Conservation (phyloP, 2,797 vertebrate genomes). For the Euphonia xanthogaster region DNA sequence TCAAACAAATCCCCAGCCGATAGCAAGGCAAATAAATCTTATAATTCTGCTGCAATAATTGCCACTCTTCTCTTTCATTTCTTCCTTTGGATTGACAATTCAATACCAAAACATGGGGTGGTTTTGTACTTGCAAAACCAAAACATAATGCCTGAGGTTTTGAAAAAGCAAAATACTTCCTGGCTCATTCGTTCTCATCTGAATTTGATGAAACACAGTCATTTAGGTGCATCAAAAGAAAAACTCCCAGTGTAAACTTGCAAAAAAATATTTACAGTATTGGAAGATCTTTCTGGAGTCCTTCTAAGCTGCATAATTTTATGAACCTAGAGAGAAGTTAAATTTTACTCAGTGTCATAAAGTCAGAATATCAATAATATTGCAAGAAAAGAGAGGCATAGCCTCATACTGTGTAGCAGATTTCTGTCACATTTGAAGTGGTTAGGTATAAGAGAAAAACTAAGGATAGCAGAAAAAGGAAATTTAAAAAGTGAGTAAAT, state of each 20-base stretch:
- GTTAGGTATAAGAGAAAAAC: neutral
- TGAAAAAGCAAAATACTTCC: neutral
- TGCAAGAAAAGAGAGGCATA: neutral
- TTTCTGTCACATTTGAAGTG: neutral
- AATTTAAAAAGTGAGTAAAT: neutral
- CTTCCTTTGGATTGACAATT: neutral
- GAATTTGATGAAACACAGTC: neutral
- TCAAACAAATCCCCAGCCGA: neutral
- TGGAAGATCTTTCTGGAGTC: neutral
- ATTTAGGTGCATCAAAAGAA: neutral
- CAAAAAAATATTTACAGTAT: neutral
- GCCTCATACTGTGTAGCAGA: neutral
- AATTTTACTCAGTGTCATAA: neutral
- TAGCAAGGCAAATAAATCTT: neutral
- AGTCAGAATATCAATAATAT: neutral
- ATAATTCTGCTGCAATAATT: neutral
- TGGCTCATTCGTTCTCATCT: neutral
- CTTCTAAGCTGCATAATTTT: neutral
- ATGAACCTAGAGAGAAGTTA: neutral
- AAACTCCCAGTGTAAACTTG: neutral
- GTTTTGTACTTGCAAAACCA: slow-evolving; percentile 14
- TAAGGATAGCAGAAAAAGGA: neutral
- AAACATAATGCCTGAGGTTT: slow-evolving; percentile 9
- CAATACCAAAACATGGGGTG: neutral
- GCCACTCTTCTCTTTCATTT: neutral